Conservation (phyloP, 2,113 vertebrate species). For the Rhodinocichla rosea region DNA sequence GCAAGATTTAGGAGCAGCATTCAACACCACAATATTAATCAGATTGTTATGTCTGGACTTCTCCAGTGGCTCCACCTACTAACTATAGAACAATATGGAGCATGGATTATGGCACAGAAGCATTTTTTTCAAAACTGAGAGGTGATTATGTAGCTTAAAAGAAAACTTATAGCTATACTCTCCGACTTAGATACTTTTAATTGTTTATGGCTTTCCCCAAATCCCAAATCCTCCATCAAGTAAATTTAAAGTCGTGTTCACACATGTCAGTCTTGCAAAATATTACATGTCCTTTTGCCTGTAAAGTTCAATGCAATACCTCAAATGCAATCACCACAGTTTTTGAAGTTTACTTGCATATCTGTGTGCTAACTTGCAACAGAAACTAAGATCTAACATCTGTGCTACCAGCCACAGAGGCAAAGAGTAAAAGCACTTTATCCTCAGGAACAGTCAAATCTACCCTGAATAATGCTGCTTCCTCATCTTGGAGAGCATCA, state of each 20-base stretch:
- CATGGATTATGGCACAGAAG: not conserved
- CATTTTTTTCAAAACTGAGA: not conserved
- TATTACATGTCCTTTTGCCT: not conserved
- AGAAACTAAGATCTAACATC: not conserved
- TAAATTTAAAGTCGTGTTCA: not conserved
- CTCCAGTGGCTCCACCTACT: not conserved
- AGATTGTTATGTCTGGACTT: not conserved
- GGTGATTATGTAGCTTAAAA: not conserved
- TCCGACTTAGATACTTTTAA: not conserved
- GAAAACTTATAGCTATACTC: not conserved
- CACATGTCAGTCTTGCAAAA: slow-evolving; percentile 1
- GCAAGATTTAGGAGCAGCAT: not conserved
- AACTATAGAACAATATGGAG: not conserved
- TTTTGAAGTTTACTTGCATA: not conserved
- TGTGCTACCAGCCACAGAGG: not conserved
- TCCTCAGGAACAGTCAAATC: not conserved
- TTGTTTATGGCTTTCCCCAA: not conserved
- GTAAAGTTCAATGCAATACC: not conserved
- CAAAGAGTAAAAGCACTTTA: not conserved
- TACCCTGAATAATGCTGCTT: not conserved
- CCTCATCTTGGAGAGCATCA: not conserved
- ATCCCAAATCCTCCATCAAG: not conserved
- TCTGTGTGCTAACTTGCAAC: not conserved
- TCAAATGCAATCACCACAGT: not conserved
- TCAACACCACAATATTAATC: not conserved